A percentile compares a stretch with the other conserved stretches of the same genome.
Conservation (phyloP, 2,113 vertebrate species). For the Tetrax tetrax region DNA sequence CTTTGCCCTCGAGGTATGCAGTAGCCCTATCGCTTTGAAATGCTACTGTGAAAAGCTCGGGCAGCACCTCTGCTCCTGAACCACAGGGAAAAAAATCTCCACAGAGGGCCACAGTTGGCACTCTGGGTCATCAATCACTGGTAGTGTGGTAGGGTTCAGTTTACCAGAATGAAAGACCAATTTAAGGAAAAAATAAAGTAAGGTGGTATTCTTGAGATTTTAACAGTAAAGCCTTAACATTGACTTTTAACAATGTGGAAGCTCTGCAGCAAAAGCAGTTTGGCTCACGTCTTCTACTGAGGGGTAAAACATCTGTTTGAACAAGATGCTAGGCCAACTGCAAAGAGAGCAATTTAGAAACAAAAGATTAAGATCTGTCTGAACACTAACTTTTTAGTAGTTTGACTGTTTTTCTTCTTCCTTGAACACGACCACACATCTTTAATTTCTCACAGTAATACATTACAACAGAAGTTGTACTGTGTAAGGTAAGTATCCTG, state of each 20-base stretch:
- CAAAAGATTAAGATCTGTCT: background rate
- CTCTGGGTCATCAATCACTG: too few relatives aligned
- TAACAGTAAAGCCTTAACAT: background rate
- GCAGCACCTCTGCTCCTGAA: background rate
- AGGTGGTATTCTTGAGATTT: background rate
- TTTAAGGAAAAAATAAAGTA: background rate
- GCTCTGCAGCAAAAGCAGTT: background rate
- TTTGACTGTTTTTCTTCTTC: background rate
- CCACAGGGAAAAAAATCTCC: background rate
- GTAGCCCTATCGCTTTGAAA: background rate
- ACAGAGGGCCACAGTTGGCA: background rate
- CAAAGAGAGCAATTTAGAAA: background rate
- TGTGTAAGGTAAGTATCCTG: fast-evolving
- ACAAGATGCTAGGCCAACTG: background rate
- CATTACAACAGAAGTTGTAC: background rate
- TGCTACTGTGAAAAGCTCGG: background rate
- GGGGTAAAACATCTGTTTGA: background rate
- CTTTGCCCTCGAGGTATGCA: background rate
- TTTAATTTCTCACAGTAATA: background rate
- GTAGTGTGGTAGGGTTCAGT: background rate
- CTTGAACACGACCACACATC: background rate
- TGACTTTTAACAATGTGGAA: background rate
- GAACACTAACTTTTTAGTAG: background rate
- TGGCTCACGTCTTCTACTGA: background rate
- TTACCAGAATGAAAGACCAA: background rate